phyloP scores from a whole-genome alignment of 1,140 invertebrate species.

The Zophobas atratus region DNA sequence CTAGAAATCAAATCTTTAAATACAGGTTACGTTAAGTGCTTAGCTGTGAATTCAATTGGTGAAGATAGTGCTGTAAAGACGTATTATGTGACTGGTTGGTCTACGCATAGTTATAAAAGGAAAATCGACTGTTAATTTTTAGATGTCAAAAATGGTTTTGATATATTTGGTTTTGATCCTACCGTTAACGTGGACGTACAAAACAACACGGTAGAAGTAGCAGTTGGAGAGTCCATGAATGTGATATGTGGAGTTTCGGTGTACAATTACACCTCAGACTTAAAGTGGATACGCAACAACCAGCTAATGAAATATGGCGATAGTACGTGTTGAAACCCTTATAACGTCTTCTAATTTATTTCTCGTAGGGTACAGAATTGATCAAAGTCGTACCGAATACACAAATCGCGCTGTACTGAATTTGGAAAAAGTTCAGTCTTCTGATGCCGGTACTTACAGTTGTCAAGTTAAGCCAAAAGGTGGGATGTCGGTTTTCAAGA shows the following conservation, averaged over 20 bases:
- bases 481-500: neutral
- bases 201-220: constrained; percentile 64
- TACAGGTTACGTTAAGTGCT: constrained; percentile 66
- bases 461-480: too few relatives aligned
- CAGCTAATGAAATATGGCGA: constrained; percentile 44
- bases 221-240: constrained; percentile 70
- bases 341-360: neutral
- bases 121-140: constrained; percentile 30
- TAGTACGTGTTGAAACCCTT: constrained; percentile 45
- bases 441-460: too few relatives aligned
- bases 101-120: neutral
- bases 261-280: constrained; percentile 68
- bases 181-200: constrained; percentile 48
- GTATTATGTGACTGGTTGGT: constrained; percentile 54
- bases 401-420: too few relatives aligned
- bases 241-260: constrained; percentile 72
- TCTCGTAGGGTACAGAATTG: constrained; percentile 47
- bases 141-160: constrained; percentile 67
- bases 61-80: constrained; percentile 27
- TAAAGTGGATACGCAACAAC: constrained; percentile 20
- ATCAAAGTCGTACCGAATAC: constrained; percentile 14
- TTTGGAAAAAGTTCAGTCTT: too few relatives aligned
- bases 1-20: constrained; percentile 60
- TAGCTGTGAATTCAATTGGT: constrained; percentile 63
- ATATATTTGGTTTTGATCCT: constrained; percentile 66